Conservation (phyloP, 2,113 vertebrate species). For the Cepphus grylle region DNA sequence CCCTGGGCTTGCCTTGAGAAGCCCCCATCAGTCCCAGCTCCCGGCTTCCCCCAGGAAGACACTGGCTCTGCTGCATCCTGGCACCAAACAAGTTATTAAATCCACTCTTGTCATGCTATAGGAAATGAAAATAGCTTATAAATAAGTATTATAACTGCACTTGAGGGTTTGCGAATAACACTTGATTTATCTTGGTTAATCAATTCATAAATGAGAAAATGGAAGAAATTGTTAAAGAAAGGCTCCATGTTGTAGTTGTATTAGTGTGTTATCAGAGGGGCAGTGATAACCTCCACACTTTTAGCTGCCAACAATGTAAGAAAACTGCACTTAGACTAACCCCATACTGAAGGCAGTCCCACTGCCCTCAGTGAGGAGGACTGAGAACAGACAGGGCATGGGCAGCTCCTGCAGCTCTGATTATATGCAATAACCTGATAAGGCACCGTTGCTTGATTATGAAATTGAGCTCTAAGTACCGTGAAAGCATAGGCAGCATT, state of each 20-base stretch:
- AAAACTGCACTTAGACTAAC: not conserved
- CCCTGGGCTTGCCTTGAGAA: not conserved
- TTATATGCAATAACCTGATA: not conserved
- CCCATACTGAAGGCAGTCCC: not conserved
- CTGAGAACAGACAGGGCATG: not conserved
- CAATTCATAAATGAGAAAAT: not conserved
- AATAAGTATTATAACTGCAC: not conserved
- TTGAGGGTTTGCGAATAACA: not conserved
- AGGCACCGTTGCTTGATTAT: not conserved
- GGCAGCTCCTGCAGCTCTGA: not conserved
- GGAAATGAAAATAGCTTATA: not conserved
- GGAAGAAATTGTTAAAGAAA: not conserved
- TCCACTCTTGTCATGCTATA: accelerated
- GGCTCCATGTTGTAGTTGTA: not conserved
- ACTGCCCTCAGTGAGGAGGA: not conserved
- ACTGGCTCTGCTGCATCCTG: not conserved
- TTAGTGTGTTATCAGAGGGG: not conserved
- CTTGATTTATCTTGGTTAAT: not conserved
- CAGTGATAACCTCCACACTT: not conserved
- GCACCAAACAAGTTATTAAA: not conserved
- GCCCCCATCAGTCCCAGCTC: not conserved
- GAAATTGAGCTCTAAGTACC: not conserved
- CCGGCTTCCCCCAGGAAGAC: too few relatives aligned
- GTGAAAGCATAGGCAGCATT: not conserved
- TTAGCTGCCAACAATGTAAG: not conserved